phyloP scores from a whole-genome alignment of 2,797 vertebrate genomes.

The Myotis daubentonii region DNA sequence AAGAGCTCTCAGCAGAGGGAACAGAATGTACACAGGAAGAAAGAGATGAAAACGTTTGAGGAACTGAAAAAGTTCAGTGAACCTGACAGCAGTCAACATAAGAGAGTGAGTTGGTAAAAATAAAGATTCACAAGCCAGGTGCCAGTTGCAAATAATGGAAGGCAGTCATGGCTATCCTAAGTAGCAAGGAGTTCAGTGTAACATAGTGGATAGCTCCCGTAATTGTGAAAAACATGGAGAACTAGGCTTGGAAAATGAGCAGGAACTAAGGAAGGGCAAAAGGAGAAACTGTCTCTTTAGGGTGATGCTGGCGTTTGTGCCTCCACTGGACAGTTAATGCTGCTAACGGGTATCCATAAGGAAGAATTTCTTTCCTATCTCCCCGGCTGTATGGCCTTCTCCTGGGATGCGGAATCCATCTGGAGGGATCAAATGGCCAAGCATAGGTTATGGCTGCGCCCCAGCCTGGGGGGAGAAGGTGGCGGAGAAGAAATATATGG shows the following conservation, averaged over 20 bases:
- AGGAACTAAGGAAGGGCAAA: neutral
- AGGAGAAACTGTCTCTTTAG: neutral
- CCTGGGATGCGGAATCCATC: neutral
- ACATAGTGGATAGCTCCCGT: neutral
- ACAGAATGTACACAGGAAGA: neutral
- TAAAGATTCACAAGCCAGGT: neutral
- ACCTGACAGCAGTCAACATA: neutral
- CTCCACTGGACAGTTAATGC: neutral
- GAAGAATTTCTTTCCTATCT: neutral
- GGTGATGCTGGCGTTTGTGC: neutral
- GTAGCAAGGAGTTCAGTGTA: neutral
- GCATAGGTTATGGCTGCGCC: neutral
- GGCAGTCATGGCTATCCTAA: neutral
- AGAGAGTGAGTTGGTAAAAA: neutral
- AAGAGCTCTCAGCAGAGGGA: neutral
- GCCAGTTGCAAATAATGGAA: neutral
- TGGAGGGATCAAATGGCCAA: neutral
- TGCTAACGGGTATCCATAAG: neutral
- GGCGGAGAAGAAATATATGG: neutral
- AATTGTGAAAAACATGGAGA: neutral
- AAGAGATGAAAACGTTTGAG: neutral
- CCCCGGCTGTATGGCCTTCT: neutral
- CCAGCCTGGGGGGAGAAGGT: fast-evolving
- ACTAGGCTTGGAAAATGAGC: neutral
- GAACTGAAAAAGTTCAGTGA: neutral